Conservation (phyloP, 2,797 vertebrate species). For the Gastrophryne carolinensis region DNA sequence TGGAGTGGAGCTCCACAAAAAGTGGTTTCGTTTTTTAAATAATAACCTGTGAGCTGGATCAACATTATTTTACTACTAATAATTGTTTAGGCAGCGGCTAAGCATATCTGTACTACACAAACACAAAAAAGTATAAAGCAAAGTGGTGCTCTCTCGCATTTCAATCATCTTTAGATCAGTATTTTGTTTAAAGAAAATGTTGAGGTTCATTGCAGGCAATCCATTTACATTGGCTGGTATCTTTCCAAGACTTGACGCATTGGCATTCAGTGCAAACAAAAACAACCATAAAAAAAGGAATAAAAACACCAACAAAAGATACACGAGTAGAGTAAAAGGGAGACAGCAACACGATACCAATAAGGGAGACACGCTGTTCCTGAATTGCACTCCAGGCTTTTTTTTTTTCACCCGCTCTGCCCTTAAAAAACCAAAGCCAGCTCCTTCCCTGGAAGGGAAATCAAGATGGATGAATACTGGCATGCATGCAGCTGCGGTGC, state of each 20-base stretch:
- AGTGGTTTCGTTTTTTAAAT: too few relatives aligned
- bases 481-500: conserved; percentile 39
- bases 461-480: conserved; percentile 37
- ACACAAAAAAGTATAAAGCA: too few relatives aligned
- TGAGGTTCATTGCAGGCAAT: background rate
- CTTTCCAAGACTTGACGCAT: conserved; percentile 66
- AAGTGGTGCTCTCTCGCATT: background rate
- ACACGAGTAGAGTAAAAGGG: conserved; percentile 65
- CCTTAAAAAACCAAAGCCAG: conserved; percentile 24
- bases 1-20: too few relatives aligned
- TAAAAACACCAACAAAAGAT: conserved; percentile 55
- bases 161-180: background rate
- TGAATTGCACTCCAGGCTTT: conserved; percentile 61
- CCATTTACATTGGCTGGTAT: conserved; percentile 55
- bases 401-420: conserved; percentile 57
- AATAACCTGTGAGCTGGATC: too few relatives aligned
- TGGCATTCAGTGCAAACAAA: conserved; percentile 64
- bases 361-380: conserved; percentile 52
- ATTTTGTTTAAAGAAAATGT: conserved; percentile 11
- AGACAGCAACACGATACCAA: conserved; percentile 59
- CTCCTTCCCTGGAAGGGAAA: conserved; percentile 17
- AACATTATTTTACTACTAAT: too few relatives aligned
- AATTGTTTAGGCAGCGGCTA: too few relatives aligned
- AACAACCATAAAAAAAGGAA: conserved; percentile 61
- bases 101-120: too few relatives aligned